phyloP scores from a whole-genome alignment of 1,140 invertebrate genomes.

The Rhizoglyphus robini region DNA sequence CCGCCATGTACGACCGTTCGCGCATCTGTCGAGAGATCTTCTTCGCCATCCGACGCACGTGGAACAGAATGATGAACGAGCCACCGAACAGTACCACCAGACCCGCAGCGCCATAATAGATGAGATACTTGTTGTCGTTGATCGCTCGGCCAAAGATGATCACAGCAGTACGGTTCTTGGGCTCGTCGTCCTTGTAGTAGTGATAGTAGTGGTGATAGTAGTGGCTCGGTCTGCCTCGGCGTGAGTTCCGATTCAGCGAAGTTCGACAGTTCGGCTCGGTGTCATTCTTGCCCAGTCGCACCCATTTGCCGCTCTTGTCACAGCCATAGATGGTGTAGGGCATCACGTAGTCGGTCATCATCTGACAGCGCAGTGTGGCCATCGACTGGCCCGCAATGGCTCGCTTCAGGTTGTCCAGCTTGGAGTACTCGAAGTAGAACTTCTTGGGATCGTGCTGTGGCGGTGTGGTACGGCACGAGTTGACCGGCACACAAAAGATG shows the following conservation, averaged over 20 bases:
- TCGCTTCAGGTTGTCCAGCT: background rate
- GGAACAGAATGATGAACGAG: constrained; percentile 9
- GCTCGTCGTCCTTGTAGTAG: background rate
- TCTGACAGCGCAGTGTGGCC: background rate
- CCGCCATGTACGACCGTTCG: background rate
- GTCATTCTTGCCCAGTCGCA: background rate
- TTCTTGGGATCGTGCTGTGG: background rate
- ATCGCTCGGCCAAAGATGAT: background rate
- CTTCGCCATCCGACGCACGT: constrained; percentile 9
- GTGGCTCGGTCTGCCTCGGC: background rate
- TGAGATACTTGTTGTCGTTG: constrained; percentile 8
- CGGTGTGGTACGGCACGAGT: background rate
- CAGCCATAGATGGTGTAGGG: background rate
- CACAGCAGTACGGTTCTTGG: background rate
- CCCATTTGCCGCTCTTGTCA: background rate
- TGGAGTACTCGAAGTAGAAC: background rate
- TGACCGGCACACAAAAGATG: background rate
- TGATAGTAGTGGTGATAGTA: background rate
- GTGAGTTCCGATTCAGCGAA: background rate
- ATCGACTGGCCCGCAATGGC: background rate
- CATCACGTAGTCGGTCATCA: background rate
- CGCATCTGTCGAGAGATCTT: constrained; percentile 17
- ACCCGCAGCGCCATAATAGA: constrained; percentile 11
- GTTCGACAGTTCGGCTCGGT: constrained; percentile 2
- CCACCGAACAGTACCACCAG: background rate